Base-by-base conservation (phyloP, 2,113 vertebrate genomes). In the Sinocyclocheilus rhinocerous region DNA sequence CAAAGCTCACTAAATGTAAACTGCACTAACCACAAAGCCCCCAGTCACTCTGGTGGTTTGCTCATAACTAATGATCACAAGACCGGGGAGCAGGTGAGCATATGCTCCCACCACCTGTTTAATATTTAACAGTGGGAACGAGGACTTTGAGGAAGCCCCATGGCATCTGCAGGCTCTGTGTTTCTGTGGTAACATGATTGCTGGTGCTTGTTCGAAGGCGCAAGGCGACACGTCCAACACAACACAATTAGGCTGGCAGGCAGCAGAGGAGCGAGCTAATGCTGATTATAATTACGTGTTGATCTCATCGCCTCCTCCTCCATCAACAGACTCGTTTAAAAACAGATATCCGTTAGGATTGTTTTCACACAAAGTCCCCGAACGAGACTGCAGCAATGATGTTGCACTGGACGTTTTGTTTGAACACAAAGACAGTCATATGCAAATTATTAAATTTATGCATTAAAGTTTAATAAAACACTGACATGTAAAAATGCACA, bases 231-330 rank as follows among this genome's bases (percentile, higher is more conserved):
- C 78, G 72, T 88, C 85, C 85, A 87, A 86, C 85, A 87, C 88
- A 88, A 90, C 87, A 90, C 86, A 89, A 90, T 91, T 90, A 92
- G 76, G 52, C 79, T 55, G 78, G 84, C 86, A 39, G 67, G 91
- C 86, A 83, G 63, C 88, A 84, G 89, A 91, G 75, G 85, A 81
- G 76, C 65, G 77, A 82, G 91, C 90, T 92, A 89, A 78, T 29
- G 72, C 81, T 76, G 89, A 92, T 92, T 90, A 89, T 85, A 90
- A 91, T 91, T 91, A 88, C 12, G 83, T 78, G 90, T 92, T 89
- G 88, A 91, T 89, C 84, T 67, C 84, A 72, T 61, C n/a, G 39
- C 87, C 89, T 88, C 89, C 88, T 84, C 76, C 83, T 91, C 91
- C 36, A 22, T 92, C 90, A 87, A 85, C 89, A 15, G 81, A 39